Conservation (phyloP, 2,888 invertebrate species). For the Piscicola geometra region DNA sequence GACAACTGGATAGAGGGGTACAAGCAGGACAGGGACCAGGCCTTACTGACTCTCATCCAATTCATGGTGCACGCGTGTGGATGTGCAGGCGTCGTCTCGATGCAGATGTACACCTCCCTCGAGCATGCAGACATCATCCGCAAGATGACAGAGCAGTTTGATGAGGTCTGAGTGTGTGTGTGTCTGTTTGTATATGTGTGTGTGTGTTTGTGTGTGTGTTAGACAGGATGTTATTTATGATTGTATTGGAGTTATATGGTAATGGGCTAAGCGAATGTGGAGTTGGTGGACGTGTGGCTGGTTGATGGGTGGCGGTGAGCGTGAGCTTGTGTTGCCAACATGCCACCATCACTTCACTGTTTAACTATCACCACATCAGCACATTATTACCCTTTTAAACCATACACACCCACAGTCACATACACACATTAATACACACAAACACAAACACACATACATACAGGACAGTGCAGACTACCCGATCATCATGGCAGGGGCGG, state of each 20-base stretch:
- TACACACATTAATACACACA: too few relatives aligned
- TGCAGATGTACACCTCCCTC: constrained; percentile 87
- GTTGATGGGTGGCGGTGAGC: too few relatives aligned
- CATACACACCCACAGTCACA: too few relatives aligned
- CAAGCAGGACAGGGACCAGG: constrained; percentile 82
- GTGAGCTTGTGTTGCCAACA: too few relatives aligned
- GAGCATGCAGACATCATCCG: constrained; percentile 94
- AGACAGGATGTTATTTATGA: background rate
- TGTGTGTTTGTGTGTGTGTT: background rate
- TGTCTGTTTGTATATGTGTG: background rate
- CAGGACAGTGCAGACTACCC: constrained; percentile 98
- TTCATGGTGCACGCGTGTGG: constrained; percentile 97
- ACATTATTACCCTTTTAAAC: too few relatives aligned
- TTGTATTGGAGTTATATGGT: too few relatives aligned
- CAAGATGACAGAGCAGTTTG: constrained; percentile 98
- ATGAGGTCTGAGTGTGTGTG: constrained; percentile 74
- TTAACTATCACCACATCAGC: too few relatives aligned
- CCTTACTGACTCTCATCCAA: constrained; percentile 88
- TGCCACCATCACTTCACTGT: too few relatives aligned
- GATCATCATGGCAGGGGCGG: constrained; percentile 88
- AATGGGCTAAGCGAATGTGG: too few relatives aligned
- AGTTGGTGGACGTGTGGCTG: too few relatives aligned
- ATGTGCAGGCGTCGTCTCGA: constrained; percentile 66
- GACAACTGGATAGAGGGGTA: constrained; percentile 99
- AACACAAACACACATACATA: background rate